Conservation (phyloP, 2,113 vertebrate species). For the Castor canadensis region DNA sequence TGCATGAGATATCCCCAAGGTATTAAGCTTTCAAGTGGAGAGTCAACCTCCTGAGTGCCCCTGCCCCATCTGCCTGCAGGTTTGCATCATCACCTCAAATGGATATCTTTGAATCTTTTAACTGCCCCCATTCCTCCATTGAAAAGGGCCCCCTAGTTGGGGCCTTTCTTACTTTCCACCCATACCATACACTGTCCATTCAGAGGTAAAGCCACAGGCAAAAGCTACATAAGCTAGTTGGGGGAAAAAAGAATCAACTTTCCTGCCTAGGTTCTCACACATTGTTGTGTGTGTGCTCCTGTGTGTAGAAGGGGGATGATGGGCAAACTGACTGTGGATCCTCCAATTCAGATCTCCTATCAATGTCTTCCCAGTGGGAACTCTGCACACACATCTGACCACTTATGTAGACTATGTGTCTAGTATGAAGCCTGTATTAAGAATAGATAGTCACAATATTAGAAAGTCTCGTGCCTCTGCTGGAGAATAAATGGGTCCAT, state of each 20-base stretch:
- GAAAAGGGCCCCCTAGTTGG: neutral
- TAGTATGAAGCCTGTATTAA: neutral
- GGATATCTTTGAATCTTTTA: conserved; percentile 3
- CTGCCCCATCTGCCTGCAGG: neutral
- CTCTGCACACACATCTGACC: neutral
- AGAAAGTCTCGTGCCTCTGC: neutral
- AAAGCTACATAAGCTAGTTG: neutral
- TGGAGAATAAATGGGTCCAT: neutral
- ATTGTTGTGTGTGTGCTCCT: neutral
- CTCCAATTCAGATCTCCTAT: neutral
- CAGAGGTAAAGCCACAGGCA: neutral
- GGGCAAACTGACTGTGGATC: neutral
- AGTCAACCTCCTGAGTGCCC: neutral
- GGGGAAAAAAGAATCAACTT: neutral
- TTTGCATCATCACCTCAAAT: neutral
- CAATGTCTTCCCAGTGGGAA: neutral
- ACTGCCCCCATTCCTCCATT: neutral
- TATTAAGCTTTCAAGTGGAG: neutral
- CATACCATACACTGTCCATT: neutral
- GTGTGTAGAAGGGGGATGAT: neutral
- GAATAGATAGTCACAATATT: neutral
- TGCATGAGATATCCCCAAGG: neutral
- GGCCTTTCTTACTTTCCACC: neutral
- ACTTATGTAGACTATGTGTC: neutral
- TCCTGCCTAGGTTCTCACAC: neutral